Conservation (phyloP, 2,113 vertebrate species). For the Toxotes chatareus region DNA sequence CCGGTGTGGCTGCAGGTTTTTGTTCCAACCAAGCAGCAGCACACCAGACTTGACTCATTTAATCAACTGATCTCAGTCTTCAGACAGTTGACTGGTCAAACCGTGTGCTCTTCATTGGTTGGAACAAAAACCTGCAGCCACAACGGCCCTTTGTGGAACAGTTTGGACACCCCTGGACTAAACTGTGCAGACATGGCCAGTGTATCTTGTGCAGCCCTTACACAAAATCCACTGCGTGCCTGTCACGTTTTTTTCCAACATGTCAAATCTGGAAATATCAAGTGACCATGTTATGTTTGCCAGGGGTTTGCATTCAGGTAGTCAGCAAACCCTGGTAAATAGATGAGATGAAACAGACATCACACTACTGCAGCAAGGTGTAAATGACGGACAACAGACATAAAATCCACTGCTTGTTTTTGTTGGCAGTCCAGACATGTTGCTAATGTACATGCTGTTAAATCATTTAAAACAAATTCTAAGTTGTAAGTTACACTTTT, state of each 20-base stretch:
- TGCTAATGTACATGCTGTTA: neutral
- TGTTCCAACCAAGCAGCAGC: too few relatives aligned
- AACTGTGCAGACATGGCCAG: neutral
- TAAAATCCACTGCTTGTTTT: neutral
- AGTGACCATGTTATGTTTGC: neutral
- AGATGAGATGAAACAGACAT: neutral
- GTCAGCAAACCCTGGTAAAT: constrained; percentile 18
- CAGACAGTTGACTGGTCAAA: too few relatives aligned
- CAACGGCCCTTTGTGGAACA: too few relatives aligned
- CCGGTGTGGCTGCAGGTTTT: too few relatives aligned
- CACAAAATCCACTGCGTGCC: neutral
- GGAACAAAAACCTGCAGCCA: too few relatives aligned
- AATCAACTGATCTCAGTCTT: too few relatives aligned
- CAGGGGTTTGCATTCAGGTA: constrained; percentile 44
- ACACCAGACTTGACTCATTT: too few relatives aligned
- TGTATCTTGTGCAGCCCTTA: neutral
- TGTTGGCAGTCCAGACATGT: neutral
- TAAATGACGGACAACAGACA: too few relatives aligned
- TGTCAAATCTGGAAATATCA: constrained; percentile 40
- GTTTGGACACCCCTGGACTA: too few relatives aligned
- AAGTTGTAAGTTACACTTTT: neutral
- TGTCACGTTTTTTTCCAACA: constrained; percentile 16
- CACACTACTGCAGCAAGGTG: too few relatives aligned
- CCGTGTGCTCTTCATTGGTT: too few relatives aligned
- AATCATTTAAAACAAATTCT: neutral